Evolutionary conservation across 2,888 invertebrate species (phyloP).

Genomic region (Acanthacorydalis orientalis): DNA sequence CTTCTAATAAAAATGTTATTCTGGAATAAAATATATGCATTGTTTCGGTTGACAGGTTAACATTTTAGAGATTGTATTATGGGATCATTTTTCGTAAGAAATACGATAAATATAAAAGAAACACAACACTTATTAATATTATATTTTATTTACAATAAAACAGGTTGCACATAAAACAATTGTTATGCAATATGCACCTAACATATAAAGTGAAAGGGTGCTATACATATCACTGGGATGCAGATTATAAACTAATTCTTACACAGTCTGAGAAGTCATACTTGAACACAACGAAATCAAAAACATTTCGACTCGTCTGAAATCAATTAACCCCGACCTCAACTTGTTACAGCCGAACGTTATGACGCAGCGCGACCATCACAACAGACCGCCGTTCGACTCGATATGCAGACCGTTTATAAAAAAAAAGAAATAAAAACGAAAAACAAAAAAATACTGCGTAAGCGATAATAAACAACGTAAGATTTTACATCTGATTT

Average conservation of each 20-base stretch:
- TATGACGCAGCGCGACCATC: not conserved
- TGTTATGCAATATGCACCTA: constrained; percentile 7
- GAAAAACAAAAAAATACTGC: too few relatives aligned
- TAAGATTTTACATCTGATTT: not conserved
- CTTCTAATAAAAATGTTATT: too few relatives aligned
- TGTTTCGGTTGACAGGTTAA: too few relatives aligned
- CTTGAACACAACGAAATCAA: not conserved
- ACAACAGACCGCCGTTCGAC: too few relatives aligned
- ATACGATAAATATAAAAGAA: too few relatives aligned
- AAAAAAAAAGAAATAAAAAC: too few relatives aligned
- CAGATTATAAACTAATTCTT: not conserved
- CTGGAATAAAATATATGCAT: too few relatives aligned
- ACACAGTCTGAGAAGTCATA: too few relatives aligned
- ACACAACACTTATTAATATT: not conserved
- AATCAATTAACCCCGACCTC: not conserved
- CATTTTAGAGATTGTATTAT: too few relatives aligned
- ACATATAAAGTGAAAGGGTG: constrained; percentile 6
- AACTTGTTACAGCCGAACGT: not conserved
- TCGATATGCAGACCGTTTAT: too few relatives aligned
- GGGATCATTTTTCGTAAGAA: too few relatives aligned
- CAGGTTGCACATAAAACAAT: constrained; percentile 8
- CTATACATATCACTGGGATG: constrained; percentile 7
- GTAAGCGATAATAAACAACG: not conserved
- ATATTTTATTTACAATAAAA: constrained; percentile 7
- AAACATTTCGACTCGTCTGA: not conserved